Percentiles rank a stretch among this genome's conserved stretches.
Evolutionary conservation across 37 sponge, comb jelly and placozoan species (phyloP).

Genomic region (Ephydatia muelleri): DNA sequence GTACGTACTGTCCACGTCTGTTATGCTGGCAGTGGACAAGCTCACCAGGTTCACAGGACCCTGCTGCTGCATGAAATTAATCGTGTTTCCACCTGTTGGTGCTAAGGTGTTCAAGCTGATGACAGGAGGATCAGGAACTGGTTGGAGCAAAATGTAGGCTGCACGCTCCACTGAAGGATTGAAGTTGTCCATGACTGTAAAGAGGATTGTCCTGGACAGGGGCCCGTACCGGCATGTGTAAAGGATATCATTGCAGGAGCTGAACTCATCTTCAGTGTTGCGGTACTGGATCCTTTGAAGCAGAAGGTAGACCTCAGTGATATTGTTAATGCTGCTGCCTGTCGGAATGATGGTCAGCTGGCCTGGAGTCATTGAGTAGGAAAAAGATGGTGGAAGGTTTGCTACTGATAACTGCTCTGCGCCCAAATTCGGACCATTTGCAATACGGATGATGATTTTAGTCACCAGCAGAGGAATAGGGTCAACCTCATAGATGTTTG

Average conservation of each 20-base stretch:
- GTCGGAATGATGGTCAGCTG: constrained; percentile 5
- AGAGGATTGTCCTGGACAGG: constrained; percentile 41
- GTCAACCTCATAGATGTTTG: constrained; percentile 60
- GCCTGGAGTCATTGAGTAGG: neutral
- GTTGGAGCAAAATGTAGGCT: constrained; percentile 31
- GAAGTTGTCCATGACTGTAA: constrained; percentile 47
- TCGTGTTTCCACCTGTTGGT: constrained; percentile 1
- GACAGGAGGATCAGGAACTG: constrained; percentile 62
- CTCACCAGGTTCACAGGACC: constrained; percentile 39
- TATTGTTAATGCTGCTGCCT: neutral
- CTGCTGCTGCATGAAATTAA: constrained; percentile 33
- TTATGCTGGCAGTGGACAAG: constrained; percentile 8
- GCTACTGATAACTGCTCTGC: constrained; percentile 32
- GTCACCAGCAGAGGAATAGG: constrained; percentile 26
- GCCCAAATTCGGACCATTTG: constrained; percentile 21
- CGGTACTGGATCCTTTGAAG: constrained; percentile 45
- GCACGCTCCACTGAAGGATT: constrained; percentile 29
- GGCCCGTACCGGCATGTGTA: constrained; percentile 43
- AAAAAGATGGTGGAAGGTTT: neutral
- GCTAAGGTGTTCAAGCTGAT: constrained; percentile 43
- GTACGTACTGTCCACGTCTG: constrained; percentile 53
- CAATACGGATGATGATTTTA: constrained; percentile 17
- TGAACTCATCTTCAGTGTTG: constrained; percentile 59
- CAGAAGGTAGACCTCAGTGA: constrained; percentile 15
- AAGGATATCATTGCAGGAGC: constrained; percentile 18